These are phyloP conservation scores for Acanthochromis polyacanthus DNA, from an alignment of 2,113 vertebrate genomes.

Conservation along the genomic window DNA sequence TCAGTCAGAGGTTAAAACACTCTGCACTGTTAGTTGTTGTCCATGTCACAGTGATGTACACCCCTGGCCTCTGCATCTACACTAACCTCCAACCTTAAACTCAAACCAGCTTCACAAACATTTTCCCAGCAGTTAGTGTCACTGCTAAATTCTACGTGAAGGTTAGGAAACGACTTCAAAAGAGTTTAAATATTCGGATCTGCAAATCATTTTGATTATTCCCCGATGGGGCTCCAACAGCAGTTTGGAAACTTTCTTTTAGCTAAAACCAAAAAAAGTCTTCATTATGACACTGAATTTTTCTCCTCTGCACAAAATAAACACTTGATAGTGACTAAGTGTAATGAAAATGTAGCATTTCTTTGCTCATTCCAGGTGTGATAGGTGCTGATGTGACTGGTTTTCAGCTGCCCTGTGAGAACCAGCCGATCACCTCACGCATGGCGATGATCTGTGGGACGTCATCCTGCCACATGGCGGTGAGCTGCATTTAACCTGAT, in stretches of 20 bases:
- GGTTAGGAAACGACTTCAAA: conserved; percentile 24
- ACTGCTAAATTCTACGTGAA: conserved; percentile 28
- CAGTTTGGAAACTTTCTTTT: not conserved
- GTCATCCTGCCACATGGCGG: conserved; percentile 98
- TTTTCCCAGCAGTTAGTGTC: conserved; percentile 62
- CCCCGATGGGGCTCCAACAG: not conserved
- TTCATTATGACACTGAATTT: not conserved
- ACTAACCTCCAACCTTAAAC: conserved; percentile 47
- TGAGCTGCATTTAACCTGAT: conserved; percentile 75
- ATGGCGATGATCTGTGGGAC: conserved; percentile 97
- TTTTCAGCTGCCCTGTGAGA: conserved; percentile 88
- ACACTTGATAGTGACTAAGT: not conserved
- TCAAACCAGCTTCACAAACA: conserved; percentile 71
- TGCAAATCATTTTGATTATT: not conserved
- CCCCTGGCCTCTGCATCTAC: not conserved
- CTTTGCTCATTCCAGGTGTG: conserved; percentile 84
- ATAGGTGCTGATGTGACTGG: conserved; percentile 93
- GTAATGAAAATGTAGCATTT: not conserved
- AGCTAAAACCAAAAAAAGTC: not conserved
- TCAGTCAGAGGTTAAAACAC: conserved; percentile 68
- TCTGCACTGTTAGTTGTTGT: conserved; percentile 49
- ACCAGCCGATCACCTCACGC: conserved; percentile 89
- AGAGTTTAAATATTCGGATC: conserved; percentile 21
- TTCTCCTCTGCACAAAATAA: not conserved
- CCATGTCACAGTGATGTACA: conserved; percentile 50